Evolutionary conservation across 2,113 vertebrate genomes (phyloP), one percentile per base, ranked within the genome.

Genomic region (Clarias magur): DNA sequence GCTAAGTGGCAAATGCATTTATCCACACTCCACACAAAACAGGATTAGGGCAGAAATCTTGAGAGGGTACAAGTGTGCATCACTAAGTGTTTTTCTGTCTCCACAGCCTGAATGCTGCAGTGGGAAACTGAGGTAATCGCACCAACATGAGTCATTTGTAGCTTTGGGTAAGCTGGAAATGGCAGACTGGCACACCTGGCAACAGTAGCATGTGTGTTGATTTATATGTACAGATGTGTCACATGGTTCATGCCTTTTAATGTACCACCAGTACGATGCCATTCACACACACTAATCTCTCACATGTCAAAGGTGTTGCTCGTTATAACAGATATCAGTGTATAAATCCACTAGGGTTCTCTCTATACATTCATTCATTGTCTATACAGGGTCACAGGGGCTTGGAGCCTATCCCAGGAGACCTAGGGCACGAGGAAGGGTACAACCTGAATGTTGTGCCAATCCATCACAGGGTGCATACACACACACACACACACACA

Each of bases 111-210:
- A 87, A 62, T 53, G 56, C 38, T 82, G 48, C 30, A 83, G 65
- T 54, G 79, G 72, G 80, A 65, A 87, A 83, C 86, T 80, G 80
- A 88, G 83, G 48, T 82, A 86, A 90, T 89, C 83, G 86, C 88
- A 68, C 85, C 75, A 88, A 85, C 86, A 59, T 80, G 83, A 83
- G 79, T 82, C 88, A 91, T 89, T 85, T 88, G 87, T 83, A 88
- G 86, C 54, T 25, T 67, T 60, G 42, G 80, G 83, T 84, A 83
- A 86, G 85, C 76, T 76, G 80, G 84, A 81, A 57, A 60, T 70
- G 83, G 70, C 86, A 86, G 85, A 70, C 80, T 83, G 89, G 79
- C 89, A 85, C 42, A 53, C 72, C 38, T 80, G 85, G n/a, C 56
- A 83, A 83, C 70, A 76, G 75, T 48, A 34, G 56, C 48, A 48